Conservation (phyloP, 2,888 invertebrate species). For the Leucoma salicis region DNA sequence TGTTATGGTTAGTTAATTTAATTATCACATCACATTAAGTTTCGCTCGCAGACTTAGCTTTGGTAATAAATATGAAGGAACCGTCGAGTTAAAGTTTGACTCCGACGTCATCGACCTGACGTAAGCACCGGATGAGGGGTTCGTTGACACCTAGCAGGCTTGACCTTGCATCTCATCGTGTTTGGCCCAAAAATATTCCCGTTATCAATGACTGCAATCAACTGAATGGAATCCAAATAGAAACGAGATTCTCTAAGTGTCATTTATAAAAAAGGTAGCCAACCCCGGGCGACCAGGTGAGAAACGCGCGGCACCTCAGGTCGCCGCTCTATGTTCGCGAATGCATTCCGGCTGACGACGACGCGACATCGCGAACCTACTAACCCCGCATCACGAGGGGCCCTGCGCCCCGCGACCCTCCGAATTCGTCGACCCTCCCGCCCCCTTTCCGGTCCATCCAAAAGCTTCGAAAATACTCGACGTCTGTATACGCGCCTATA, state of each 20-base stretch:
- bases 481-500: slow-evolving; percentile 67
- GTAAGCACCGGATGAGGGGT: slow-evolving; percentile 70
- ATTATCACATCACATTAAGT: slow-evolving; percentile 36
- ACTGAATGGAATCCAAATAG: slow-evolving; percentile 31
- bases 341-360: slow-evolving; percentile 80
- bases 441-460: slow-evolving; percentile 72
- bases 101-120: slow-evolving; percentile 77
- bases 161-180: slow-evolving; percentile 73
- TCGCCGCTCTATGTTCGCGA: slow-evolving; percentile 80
- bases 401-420: slow-evolving; percentile 77
- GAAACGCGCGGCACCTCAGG: slow-evolving; percentile 75
- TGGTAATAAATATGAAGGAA: slow-evolving; percentile 9
- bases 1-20: slow-evolving; percentile 29
- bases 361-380: slow-evolving; percentile 81
- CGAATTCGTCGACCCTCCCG: slow-evolving; percentile 69
- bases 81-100: slow-evolving; percentile 41
- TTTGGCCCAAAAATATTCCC: slow-evolving; percentile 65
- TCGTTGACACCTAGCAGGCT: slow-evolving; percentile 74
- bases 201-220: slow-evolving; percentile 24
- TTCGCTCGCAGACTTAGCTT: slow-evolving; percentile 18
- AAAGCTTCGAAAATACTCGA: slow-evolving; percentile 78
- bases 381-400: slow-evolving; percentile 79
- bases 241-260: slow-evolving; percentile 30
- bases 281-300: slow-evolving; percentile 66
- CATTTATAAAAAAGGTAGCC: slow-evolving; percentile 59